Base-by-base conservation (phyloP, 2,113 vertebrate genomes). In the Opisthocomus hoazin region DNA sequence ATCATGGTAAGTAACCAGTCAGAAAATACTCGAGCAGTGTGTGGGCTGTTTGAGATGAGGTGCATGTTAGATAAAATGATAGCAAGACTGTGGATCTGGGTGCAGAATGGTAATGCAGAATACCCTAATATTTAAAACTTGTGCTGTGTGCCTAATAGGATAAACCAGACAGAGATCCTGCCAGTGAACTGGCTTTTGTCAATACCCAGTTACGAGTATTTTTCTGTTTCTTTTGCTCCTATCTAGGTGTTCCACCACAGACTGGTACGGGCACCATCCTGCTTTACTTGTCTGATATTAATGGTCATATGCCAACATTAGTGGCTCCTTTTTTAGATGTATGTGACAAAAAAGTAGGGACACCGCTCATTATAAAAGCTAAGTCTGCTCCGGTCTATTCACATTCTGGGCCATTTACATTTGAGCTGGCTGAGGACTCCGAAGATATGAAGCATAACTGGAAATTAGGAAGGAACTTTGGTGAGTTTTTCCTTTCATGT, bases 201-300 rank as follows among this genome's bases (percentile, higher is more conserved):
- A 9, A 22, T 57, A 39, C 16, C 45, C 37, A 50, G 26, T 60
- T 26, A 37, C 15, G 5, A 69, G 6, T 48, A 10, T 5, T 87
- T 76, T 87, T 64, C 27, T 58, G 29, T 83, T 68, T 68, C 57
- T 71, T 41, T 89, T 53, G 43, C 41, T 45, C n/a, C n/a, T 30
- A 48, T 34, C 24, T 51, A 98, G 99, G 98, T 51, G 6, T 95
- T 11, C 99, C 98, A 16, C 97, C 95, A 2, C 96, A 81, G 57
- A 98, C 98, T 1, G 97, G 97, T 2, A 98, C 98, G 1, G 94
- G 97, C 60, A 98, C 97, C 7, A 39, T 99, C 61, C 29, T 58
- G 30, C 56, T 99, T 54, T 94, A 98, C 84, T 89, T 99, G n/a
- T 60, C 69, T 6, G 98, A 99, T 50, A 5, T 96, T 57, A 98